Conservation (phyloP, 2,888 invertebrate genomes). For the Heliconius charithonia region DNA sequence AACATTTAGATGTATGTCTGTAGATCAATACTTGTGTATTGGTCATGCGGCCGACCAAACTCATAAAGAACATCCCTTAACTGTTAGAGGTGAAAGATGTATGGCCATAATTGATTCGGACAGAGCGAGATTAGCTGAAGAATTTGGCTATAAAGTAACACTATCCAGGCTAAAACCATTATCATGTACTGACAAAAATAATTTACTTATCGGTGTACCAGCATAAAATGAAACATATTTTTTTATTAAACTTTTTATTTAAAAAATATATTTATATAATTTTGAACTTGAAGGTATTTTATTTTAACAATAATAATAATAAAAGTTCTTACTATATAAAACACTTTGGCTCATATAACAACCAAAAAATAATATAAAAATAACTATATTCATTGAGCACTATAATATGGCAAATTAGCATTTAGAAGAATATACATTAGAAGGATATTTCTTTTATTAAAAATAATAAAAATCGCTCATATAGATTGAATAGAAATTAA, state of each 20-base stretch:
- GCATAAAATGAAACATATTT: conserved; percentile 51
- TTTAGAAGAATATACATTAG: conserved; percentile 12
- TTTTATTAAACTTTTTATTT: conserved; percentile 41
- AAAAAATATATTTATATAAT: conserved; percentile 45
- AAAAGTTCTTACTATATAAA: conserved; percentile 16
- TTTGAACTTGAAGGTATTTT: conserved; percentile 48
- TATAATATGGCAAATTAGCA: conserved; percentile 26
- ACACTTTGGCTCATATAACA: conserved; percentile 25
- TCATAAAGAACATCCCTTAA: conserved; percentile 88
- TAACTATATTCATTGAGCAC: conserved; percentile 17
- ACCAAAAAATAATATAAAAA: conserved; percentile 17
- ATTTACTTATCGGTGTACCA: conserved; percentile 88
- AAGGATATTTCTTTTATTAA: neutral
- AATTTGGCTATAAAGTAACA: conserved; percentile 89
- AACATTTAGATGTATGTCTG: conserved; percentile 76
- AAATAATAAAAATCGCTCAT: neutral
- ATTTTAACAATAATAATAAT: conserved; percentile 35
- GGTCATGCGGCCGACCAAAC: conserved; percentile 97
- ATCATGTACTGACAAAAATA: conserved; percentile 96
- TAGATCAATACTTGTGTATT: conserved; percentile 89
- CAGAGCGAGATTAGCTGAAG: conserved; percentile 88
- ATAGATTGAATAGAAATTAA: neutral
- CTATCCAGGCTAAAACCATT: conserved; percentile 90
- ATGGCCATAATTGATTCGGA: conserved; percentile 96
- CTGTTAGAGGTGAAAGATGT: conserved; percentile 90